Evolutionary conservation across 2,797 vertebrate genomes (phyloP).

Genomic region (Arrhamphus sclerolepis): DNA sequence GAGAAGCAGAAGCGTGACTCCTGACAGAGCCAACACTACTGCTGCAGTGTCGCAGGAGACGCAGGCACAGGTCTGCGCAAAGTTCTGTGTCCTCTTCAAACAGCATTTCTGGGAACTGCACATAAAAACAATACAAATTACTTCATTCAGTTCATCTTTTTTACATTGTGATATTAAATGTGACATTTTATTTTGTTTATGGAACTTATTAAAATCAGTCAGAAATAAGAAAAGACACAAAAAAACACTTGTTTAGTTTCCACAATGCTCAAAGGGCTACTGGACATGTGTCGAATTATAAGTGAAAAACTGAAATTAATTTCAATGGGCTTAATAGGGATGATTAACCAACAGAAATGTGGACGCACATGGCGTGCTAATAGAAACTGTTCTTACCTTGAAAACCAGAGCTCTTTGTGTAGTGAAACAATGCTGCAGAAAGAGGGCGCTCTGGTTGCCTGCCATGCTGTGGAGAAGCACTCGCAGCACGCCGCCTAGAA

Average conservation of each 20-base stretch:
- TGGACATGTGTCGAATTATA: too few species aligned
- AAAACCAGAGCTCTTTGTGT: slow-evolving; percentile 91
- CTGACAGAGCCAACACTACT: slow-evolving; percentile 85
- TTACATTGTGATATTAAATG: background rate
- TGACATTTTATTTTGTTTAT: too few species aligned
- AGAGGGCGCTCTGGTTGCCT: slow-evolving; percentile 89
- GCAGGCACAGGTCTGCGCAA: slow-evolving; percentile 90
- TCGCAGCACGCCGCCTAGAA: slow-evolving; percentile 87
- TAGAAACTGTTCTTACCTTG: slow-evolving; percentile 70
- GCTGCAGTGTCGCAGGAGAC: slow-evolving; percentile 90
- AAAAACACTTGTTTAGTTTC: too few species aligned
- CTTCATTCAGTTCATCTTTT: background rate
- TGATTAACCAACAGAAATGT: slow-evolving; percentile 34
- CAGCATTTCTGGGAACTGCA: slow-evolving; percentile 92
- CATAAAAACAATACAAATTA: slow-evolving; percentile 19
- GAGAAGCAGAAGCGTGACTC: slow-evolving; percentile 90
- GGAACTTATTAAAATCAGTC: too few species aligned
- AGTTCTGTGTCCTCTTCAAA: slow-evolving; percentile 94
- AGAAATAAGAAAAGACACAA: too few species aligned
- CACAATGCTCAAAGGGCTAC: too few species aligned
- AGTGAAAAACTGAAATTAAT: too few species aligned
- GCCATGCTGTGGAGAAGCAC: slow-evolving; percentile 91
- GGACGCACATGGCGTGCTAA: background rate
- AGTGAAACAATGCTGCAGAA: slow-evolving; percentile 91
- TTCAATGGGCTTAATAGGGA: background rate